Percentiles rank a stretch among this genome's conserved stretches.
Evolutionary conservation across 2,888 invertebrate genomes (phyloP).

Genomic region (Limnephilus rhombicus): DNA sequence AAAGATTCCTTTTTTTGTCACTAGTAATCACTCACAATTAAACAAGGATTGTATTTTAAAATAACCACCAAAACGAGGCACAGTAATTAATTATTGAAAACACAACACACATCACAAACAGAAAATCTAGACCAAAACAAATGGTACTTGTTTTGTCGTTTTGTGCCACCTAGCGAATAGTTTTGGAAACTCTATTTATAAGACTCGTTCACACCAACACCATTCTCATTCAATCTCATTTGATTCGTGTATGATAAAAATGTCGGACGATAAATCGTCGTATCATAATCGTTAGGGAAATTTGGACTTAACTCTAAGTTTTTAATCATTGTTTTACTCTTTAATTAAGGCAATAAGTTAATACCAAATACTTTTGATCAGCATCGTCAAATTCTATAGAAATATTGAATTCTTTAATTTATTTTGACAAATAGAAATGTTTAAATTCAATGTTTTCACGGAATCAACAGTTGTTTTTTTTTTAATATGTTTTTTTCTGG

Average conservation of each 20-base stretch:
- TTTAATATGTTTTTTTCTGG: too few species aligned
- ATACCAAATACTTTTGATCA: too few species aligned
- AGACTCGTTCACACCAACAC: not conserved
- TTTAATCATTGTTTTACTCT: too few species aligned
- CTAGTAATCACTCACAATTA: not conserved
- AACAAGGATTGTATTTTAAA: not conserved
- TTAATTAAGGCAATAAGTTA: too few species aligned
- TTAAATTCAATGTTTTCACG: too few species aligned
- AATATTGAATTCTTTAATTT: too few species aligned
- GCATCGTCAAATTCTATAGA: too few species aligned
- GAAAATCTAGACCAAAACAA: slow-evolving; percentile 46
- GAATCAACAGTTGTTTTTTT: too few species aligned
- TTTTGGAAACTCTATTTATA: not conserved
- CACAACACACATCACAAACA: slow-evolving; percentile 26
- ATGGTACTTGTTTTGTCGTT: not conserved
- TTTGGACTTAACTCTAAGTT: too few species aligned
- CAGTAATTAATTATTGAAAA: slow-evolving; percentile 36
- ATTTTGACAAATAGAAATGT: too few species aligned
- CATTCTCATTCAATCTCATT: not conserved
- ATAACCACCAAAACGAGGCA: not conserved
- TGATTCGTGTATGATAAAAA: not conserved
- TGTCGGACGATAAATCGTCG: not conserved
- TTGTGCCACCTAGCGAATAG: slow-evolving; percentile 27
- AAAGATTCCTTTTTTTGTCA: not conserved
- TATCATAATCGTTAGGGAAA: too few species aligned